These are phyloP conservation scores for Cardiocondyla obscurior DNA, from an alignment of 1,140 invertebrate species.

Conservation along the genomic window DNA sequence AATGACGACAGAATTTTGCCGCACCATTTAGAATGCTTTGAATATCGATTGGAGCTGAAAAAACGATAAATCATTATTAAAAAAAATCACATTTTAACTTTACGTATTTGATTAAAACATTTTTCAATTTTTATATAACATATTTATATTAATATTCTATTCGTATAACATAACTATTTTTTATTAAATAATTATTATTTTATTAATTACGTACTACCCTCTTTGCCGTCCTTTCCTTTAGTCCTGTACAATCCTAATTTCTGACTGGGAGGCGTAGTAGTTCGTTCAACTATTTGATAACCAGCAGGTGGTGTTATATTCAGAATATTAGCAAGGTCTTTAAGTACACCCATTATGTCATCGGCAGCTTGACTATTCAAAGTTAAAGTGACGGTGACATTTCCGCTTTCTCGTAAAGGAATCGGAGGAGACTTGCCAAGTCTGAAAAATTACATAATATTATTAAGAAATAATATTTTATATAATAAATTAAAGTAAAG, in stretches of 20 bases:
- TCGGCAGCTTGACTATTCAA: conserved; percentile 94
- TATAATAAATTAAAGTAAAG: background rate
- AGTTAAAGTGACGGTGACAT: conserved; percentile 96
- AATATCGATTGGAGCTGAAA: conserved; percentile 91
- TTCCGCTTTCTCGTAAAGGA: conserved; percentile 89
- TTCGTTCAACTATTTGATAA: conserved; percentile 93
- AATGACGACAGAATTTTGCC: conserved; percentile 95
- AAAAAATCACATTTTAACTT: conserved; percentile 34
- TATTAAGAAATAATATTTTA: conserved; percentile 7
- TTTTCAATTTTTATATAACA: background rate
- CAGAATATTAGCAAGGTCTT: conserved; percentile 95
- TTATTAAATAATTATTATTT: background rate
- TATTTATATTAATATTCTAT: background rate
- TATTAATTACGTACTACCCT: conserved; percentile 85
- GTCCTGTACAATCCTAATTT: conserved; percentile 91
- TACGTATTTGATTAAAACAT: background rate
- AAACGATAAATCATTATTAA: conserved; percentile 48
- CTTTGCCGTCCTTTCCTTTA: conserved; percentile 93
- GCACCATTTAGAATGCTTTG: conserved; percentile 95
- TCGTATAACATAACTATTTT: conserved; percentile 14
- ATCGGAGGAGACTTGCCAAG: conserved; percentile 84
- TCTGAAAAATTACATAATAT: conserved; percentile 57
- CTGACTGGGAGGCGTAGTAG: conserved; percentile 90
- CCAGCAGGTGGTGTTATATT: conserved; percentile 94
- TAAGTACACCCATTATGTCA: conserved; percentile 95